Evolutionary conservation across 1,140 invertebrate genomes (phyloP), one percentile per base, ranked within the genome.

Genomic region (Pristionchus pacificus): DNA sequence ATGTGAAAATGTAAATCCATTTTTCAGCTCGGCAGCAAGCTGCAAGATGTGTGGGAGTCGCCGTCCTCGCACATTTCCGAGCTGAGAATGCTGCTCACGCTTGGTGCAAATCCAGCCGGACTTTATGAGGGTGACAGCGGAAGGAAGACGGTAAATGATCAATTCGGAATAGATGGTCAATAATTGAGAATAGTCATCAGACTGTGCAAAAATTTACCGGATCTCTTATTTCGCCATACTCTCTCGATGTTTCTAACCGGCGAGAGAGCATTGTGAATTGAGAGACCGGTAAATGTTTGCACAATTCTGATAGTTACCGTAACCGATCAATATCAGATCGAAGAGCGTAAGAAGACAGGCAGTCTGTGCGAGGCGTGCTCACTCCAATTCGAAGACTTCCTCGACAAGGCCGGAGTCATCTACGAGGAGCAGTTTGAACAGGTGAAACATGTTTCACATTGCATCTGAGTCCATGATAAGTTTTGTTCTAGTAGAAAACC

Each of bases 21-120:
- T 14, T 78, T 78, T 72, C 65, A 80, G 79, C 59, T 81, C 32
- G 60, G 74, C 29, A 31, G 74, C 55, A 78, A 77, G 57, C 67
- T 80, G 27, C 24, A 66, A 10, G 79, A 80, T 32, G 58, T 75
- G 6, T 80, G 79, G 79, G 73, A 74, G 59, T 55, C 69, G 30
- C 79, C 79, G 10, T 73, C 81, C 59, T 74, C 74, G 28, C 76
- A 79, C 2, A 80, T 80, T 33, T 79, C 79, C 25, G 79, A 80
- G 61, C 71, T 69, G n/a, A 65, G 79, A 63, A 72, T 80, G 30
- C 70, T 80, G 24, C 62, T 80, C 29, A 73, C 71, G 3, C 31
- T 73, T 27, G 71, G 67, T 28, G 79, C 79, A 15, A 70, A 80
- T 61, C 79, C 79, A 24, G 24, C 57, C 57, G 31, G 29, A 3